A percentile compares a stretch with the other conserved stretches of the same genome.
These are phyloP conservation scores for Nasua narica DNA, from an alignment of 2,797 vertebrate species.

Conservation along the genomic window DNA sequence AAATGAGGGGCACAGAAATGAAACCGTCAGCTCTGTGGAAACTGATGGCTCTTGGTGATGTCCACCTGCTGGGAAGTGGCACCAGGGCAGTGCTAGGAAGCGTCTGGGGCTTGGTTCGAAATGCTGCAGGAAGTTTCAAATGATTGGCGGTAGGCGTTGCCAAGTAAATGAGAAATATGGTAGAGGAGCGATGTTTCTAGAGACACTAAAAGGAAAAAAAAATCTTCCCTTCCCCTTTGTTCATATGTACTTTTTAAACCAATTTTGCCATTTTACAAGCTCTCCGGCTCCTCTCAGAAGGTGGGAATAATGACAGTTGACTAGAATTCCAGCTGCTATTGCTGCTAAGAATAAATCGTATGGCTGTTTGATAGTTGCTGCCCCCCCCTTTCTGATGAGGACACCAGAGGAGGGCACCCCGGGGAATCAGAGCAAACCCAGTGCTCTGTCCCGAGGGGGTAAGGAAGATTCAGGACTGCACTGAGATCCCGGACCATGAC, in stretches of 20 bases:
- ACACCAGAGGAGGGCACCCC: rapidly evolving
- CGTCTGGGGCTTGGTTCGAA: neutral
- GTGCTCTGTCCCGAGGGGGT: neutral
- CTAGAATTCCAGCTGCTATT: constrained; percentile 39
- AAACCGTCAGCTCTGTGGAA: neutral
- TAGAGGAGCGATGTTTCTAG: neutral
- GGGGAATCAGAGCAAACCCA: neutral
- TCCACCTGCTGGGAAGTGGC: neutral
- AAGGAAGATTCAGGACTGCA: constrained; percentile 11
- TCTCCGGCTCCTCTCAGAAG: neutral
- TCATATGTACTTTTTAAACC: neutral
- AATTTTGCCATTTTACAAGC: neutral
- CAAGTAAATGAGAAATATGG: neutral
- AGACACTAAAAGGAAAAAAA: neutral
- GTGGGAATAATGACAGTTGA: neutral
- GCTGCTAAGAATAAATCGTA: neutral
- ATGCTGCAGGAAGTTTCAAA: neutral
- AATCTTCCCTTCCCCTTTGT: neutral
- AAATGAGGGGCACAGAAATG: neutral
- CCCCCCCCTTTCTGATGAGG: neutral
- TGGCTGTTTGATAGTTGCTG: neutral
- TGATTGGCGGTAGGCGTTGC: neutral
- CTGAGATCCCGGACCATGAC: neutral
- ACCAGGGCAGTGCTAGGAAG: neutral
- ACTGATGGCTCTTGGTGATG: neutral